Base-by-base conservation (phyloP, 2,113 vertebrate species). In the Dicrurus megarhynchus region DNA sequence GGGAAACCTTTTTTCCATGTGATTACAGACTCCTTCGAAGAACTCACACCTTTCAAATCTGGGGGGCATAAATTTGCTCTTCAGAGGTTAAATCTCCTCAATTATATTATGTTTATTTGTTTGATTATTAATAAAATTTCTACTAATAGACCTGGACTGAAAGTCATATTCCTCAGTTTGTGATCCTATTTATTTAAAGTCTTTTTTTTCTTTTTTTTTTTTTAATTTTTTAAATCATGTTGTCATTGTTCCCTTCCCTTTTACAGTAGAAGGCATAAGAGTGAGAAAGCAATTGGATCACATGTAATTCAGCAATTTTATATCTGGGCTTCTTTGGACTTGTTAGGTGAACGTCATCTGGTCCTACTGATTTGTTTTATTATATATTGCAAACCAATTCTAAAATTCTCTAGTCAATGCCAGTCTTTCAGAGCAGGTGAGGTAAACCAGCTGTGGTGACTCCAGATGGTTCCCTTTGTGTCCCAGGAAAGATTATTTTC, bases 151-250 rank as follows among this genome's bases (percentile, higher is more conserved):
- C 10, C 23, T 41, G 24, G 13, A 41, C 3, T 69, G n/a, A 73
- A 80, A 89, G 28, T 12, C 15, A 22, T 39, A 32, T n/a, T 65
- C 24, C 39, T 55, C 56, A 41, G 1, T 47, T 80, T 65, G 13
- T 41, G 21, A 47, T 33, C 3, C 5, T 26, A 16, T 64, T 75
- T 60, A 39, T 86, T 63, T 39, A 19, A 92, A 90, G 4, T 9
- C 0, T 35, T n/a, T 2, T 19, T 47, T 2, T 15, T n/a, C n/a
- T 0, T 11, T 0, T 39, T 35, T 10, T 37, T 49, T 41, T 11
- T 23, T 33, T 5, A 1, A 17, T 26, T 28, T 18, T n/a, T 30
- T 1, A 13, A 53, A 47, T 28, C 1, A 0, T n/a, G 7, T n/a
- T 84, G 13, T 49, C 6, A 10, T 80, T 86, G 2, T 53, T 84